Conservation (phyloP, 2,113 vertebrate species). For the Tychaedon coryphoeus region DNA sequence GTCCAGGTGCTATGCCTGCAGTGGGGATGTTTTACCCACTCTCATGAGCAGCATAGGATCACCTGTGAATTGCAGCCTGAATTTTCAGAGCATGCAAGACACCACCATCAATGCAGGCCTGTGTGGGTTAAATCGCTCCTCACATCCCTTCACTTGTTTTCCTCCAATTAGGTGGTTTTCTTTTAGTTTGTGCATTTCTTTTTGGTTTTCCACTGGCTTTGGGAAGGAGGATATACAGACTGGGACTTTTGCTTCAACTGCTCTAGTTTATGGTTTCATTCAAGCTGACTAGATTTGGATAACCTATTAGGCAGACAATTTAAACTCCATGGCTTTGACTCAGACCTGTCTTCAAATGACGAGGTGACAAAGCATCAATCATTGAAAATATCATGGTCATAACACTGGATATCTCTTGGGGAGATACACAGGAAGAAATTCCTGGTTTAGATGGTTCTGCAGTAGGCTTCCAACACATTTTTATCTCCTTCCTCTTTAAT, state of each 20-base stretch:
- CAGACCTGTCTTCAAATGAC: neutral
- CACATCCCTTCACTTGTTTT: accelerated
- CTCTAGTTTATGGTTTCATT: neutral
- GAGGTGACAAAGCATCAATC: neutral
- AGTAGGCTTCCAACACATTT: neutral
- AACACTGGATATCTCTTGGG: neutral
- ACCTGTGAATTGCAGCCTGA: neutral
- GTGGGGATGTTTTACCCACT: neutral
- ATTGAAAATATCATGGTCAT: neutral
- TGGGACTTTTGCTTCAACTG: neutral
- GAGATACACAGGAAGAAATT: neutral
- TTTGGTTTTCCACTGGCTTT: neutral
- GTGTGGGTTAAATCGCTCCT: accelerated
- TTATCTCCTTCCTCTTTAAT: neutral
- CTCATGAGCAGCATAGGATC: accelerated
- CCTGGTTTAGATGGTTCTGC: neutral
- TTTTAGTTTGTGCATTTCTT: neutral
- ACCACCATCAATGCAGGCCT: neutral
- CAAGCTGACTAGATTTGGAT: neutral
- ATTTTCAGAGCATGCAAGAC: accelerated
- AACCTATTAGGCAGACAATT: neutral
- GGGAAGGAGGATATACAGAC: neutral
- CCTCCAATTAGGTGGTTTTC: accelerated
- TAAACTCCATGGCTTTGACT: neutral
- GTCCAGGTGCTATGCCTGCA: neutral